Conservation (phyloP, 2,888 invertebrate species). For the Dinocampus coccinellae region DNA sequence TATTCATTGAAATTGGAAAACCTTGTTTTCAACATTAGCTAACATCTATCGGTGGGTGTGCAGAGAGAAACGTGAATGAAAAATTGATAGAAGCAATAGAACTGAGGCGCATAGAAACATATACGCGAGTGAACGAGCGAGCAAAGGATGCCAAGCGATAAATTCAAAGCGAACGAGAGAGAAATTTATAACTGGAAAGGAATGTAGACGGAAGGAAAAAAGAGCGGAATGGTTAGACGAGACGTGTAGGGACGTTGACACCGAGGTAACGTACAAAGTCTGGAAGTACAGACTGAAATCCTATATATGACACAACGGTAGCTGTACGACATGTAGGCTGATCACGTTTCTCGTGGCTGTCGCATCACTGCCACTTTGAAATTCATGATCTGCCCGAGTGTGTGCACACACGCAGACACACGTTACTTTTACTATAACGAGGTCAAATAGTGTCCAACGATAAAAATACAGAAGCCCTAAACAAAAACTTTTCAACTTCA, state of each 20-base stretch:
- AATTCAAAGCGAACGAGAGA: slow-evolving; percentile 37
- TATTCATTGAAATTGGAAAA: slow-evolving; percentile 11
- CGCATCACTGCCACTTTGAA: slow-evolving; percentile 52
- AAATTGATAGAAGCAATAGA: slow-evolving; percentile 42
- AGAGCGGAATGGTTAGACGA: slow-evolving; percentile 35
- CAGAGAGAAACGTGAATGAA: slow-evolving; percentile 37
- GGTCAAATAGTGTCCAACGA: not conserved
- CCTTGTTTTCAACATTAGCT: slow-evolving; percentile 4
- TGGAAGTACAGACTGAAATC: slow-evolving; percentile 51
- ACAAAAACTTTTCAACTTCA: not conserved
- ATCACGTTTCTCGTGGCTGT: slow-evolving; percentile 58
- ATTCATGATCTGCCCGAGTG: slow-evolving; percentile 47
- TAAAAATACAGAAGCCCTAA: slow-evolving; percentile 9
- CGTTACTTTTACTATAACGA: slow-evolving; percentile 22
- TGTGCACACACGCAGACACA: too few relatives aligned
- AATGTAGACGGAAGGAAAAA: slow-evolving; percentile 33
- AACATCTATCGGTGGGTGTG: not conserved
- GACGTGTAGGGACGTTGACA: slow-evolving; percentile 47
- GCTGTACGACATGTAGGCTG: slow-evolving; percentile 51
- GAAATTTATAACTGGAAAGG: slow-evolving; percentile 39
- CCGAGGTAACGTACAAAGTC: slow-evolving; percentile 35
- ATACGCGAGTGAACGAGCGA: slow-evolving; percentile 1
- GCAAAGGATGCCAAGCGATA: slow-evolving; percentile 35
- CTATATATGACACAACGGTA: slow-evolving; percentile 48
- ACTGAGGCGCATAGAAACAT: slow-evolving; percentile 9